Evolutionary conservation across 2,797 vertebrate genomes (phyloP), one percentile per base, ranked within the genome.

Genomic region (Hoplostethus atlanticus): DNA sequence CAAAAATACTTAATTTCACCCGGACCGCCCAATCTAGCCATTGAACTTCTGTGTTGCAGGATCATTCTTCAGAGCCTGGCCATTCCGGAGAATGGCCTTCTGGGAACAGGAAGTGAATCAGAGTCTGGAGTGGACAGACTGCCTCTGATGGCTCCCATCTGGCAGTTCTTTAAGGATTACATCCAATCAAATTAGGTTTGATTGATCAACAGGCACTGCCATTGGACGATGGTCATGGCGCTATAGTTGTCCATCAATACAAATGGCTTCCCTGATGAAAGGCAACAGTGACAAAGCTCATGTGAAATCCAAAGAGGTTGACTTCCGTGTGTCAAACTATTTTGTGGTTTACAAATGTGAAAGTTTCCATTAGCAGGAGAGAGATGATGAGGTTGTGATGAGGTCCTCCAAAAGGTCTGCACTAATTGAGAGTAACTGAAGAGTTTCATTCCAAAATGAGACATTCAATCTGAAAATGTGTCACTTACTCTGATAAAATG

Each of bases 81-180:
- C n/a, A n/a, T n/a, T n/a, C 21, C 70, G 53, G 77, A 81, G 81
- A 80, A 58, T 16, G 38, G 88, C 88, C 88, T 89, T 89, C 87
- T 92, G 93, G 91, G 90, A 93, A 91, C 91, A 91, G 91, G 90
- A 91, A 91, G 93, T 91, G 89, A 89, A 90, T 92, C 89, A 90
- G 73, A 73, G 85, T 4, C 57, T 79, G 81, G 77, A 81, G 83
- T 70, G 89, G 90, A 88, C 86, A 86, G 84, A 77, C 84, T 60
- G 67, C 83, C 87, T 84, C 83, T 77, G 90, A 91, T 90, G 90
- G 91, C 86, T 92, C 89, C 93, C 93, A 93, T 89, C 90, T 93
- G 93, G 89, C 83, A 84, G 71, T 91, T 90, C 89, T 91, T 91
- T 87, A 92, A 90, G 84, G 85, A 87, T 88, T 86, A 83, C 84